phyloP scores from a whole-genome alignment of 1,140 invertebrate species.

The Lycorma delicatula region DNA sequence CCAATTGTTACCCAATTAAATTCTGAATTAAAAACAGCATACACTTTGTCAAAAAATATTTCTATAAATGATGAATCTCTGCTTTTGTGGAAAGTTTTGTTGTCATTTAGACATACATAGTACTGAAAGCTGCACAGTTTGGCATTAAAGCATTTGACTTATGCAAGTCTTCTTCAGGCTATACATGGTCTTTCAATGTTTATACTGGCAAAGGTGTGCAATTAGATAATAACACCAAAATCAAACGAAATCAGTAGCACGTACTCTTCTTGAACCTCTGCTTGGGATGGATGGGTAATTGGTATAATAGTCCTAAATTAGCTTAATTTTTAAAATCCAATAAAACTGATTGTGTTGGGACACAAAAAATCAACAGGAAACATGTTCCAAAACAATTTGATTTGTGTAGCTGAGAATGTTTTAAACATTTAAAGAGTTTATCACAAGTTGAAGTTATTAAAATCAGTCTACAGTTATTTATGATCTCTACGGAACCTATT shows the following conservation, averaged over 20 bases:
- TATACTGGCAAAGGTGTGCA: not conserved
- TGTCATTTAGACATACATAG: too few species aligned
- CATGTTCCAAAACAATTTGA: constrained; percentile 12
- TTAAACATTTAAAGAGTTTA: too few species aligned
- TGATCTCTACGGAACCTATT: too few species aligned
- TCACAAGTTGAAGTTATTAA: too few species aligned
- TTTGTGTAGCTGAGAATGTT: too few species aligned
- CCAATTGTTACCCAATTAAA: too few species aligned
- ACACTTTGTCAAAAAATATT: constrained; percentile 2
- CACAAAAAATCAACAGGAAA: constrained; percentile 7
- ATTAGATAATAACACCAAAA: not conserved
- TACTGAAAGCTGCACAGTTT: constrained; percentile 14
- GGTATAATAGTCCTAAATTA: constrained; percentile 14
- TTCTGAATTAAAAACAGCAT: too few species aligned
- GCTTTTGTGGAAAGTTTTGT: too few species aligned
- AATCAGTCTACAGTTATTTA: too few species aligned
- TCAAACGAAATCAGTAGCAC: not conserved
- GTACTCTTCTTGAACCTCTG: not conserved
- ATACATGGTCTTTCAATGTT: constrained; percentile 8
- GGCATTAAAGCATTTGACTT: constrained; percentile 18
- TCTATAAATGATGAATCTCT: too few species aligned
- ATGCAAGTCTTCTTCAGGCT: constrained; percentile 15
- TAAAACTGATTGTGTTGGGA: constrained; percentile 15
- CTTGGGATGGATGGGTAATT: constrained; percentile 15
- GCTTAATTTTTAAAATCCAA: not conserved